Base-by-base conservation (phyloP, 1,140 invertebrate species). In the Ceratoteleas bidentatus region DNA sequence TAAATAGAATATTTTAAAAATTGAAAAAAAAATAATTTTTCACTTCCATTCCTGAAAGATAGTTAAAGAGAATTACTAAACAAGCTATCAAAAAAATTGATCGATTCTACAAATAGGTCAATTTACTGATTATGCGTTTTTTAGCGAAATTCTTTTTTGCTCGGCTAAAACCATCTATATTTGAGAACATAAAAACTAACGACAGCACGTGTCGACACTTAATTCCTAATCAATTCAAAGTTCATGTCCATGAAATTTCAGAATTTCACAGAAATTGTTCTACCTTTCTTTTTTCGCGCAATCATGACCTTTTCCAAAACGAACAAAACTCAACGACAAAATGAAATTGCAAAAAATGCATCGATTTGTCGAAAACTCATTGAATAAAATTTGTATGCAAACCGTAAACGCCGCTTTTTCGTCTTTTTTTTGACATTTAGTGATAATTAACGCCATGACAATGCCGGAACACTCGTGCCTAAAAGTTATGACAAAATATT, bases 401-500 rank as follows among this genome's bases (percentile, higher is more conserved):
- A 56, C 3, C 16, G 43, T 13, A 9, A 32, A 32, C n/a, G n/a
- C n/a, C 10, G 15, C 57, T 57, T 68, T 57, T 45, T 50, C n/a
- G 8, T 43, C 8, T 43, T 11, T 9, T 15, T 69, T 60, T 38
- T 72, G 58, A 72, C 58, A 54, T 72, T 72, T 62, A 62, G 47
- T 24, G 47, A 47, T 60, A 52, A 60, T 45, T 32, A 57, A 40
- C 10, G 5, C 10, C 15, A 33, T n/a, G n/a, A 36, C 9, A 9
- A 6, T 9, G 34, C 34, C 34, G 5, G 34, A 36, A 36, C 9
- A 9, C 9, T 36, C 13, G 0, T 52, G 57, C 60, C 60, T 60
- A 69, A 38, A 60, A 69, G 3, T 58, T 58, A 52, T 52, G 56
- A 69, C 52, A 50, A 60, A 32, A 61, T 33, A 53, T 34, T 61